A percentile compares a stretch with the other conserved stretches of the same genome.
These are phyloP conservation scores for Elachura formosa DNA, from an alignment of 2,113 vertebrate species.

Conservation along the genomic window DNA sequence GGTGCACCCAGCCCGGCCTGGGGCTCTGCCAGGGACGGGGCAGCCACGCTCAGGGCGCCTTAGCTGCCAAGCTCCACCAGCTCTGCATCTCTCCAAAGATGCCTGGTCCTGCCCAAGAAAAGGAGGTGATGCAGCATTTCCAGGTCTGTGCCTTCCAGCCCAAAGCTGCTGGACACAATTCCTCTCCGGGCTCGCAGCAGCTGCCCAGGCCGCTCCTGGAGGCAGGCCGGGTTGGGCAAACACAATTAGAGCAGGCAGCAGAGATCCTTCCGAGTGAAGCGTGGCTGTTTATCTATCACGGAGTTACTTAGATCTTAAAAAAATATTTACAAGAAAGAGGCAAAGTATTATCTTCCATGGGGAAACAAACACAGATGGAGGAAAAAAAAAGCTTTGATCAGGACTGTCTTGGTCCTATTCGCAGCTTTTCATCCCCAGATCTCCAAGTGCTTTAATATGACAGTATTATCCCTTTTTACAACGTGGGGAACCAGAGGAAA, in stretches of 20 bases:
- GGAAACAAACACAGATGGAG: slow-evolving; percentile 56
- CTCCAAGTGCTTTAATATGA: slow-evolving; percentile 33
- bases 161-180: neutral
- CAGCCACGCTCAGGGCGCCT: neutral
- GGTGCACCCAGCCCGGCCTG: neutral
- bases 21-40: neutral
- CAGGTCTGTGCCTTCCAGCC: neutral
- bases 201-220: neutral
- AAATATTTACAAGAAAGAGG: slow-evolving; percentile 56
- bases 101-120: neutral
- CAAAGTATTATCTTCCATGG: slow-evolving; percentile 51
- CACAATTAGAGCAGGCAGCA: neutral
- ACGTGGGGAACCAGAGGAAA: neutral
- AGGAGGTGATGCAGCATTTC: neutral
- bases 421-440: slow-evolving; percentile 15
- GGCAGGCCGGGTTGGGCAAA: neutral
- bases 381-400: slow-evolving; percentile 44
- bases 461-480: slow-evolving; percentile 6
- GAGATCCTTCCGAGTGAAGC: neutral
- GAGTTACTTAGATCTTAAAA: slow-evolving; percentile 42
- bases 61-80: neutral
- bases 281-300: neutral
- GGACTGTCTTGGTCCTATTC: neutral
- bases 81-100: neutral
- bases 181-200: fast-evolving